Evolutionary conservation across 2,888 invertebrate species (phyloP).

Genomic region (Oxycera nigricornis): DNA sequence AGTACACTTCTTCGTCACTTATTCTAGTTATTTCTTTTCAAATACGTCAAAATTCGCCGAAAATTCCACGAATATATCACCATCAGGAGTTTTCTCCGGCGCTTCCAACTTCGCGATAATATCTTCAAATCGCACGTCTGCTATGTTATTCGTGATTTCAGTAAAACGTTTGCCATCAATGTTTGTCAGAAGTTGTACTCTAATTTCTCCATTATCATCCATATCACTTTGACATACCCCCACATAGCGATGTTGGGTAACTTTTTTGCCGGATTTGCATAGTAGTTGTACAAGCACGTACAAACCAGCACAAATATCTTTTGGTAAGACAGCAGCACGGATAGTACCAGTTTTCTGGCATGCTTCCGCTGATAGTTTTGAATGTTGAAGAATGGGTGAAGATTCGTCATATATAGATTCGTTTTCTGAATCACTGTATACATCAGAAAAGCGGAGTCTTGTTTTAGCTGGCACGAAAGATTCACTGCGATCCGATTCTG

Average conservation of each 20-base stretch:
- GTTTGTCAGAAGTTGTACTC: neutral
- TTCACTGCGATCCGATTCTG: neutral
- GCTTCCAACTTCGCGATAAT: neutral
- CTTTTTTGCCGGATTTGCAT: neutral
- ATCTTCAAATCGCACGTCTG: neutral
- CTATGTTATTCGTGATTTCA: neutral
- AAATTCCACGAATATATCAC: neutral
- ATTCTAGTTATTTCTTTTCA: neutral
- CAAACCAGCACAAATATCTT: neutral
- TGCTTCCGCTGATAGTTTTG: neutral
- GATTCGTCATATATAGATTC: neutral
- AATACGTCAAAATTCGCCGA: neutral
- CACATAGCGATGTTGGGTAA: neutral
- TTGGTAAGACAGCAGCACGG: neutral
- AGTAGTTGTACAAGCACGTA: neutral
- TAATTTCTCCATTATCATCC: neutral
- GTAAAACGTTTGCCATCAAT: neutral
- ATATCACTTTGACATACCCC: neutral
- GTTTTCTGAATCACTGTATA: neutral
- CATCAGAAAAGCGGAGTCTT: neutral
- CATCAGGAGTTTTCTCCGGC: neutral
- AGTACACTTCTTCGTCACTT: neutral
- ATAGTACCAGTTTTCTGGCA: neutral
- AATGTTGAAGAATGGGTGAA: neutral
- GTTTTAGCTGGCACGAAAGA: neutral